These are phyloP conservation scores for Rhinoptilus africanus DNA, from an alignment of 2,113 vertebrate species.

Conservation along the genomic window DNA sequence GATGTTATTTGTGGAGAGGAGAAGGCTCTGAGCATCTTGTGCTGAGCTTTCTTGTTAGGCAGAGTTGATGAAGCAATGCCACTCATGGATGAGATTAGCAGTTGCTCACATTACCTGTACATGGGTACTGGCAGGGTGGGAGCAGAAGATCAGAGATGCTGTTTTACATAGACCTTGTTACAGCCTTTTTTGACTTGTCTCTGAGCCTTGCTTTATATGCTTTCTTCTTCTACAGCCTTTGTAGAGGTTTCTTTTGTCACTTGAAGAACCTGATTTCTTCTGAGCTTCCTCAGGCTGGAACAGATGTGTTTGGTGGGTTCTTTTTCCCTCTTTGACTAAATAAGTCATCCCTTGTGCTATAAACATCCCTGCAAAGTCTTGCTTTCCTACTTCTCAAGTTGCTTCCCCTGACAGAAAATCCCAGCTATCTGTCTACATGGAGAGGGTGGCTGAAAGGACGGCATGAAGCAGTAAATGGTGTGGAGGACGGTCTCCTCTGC, in stretches of 20 bases:
- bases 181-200: not conserved
- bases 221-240: not conserved
- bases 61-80: not conserved
- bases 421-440: accelerated
- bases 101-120: not conserved
- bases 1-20: not conserved
- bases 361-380: not conserved
- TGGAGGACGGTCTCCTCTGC: not conserved
- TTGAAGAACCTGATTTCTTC: not conserved
- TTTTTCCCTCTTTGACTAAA: not conserved
- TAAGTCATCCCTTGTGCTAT: not conserved
- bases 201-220: not conserved
- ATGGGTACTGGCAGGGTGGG: not conserved
- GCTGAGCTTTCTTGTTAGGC: not conserved
- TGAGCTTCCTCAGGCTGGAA: not conserved
- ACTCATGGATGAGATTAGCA: not conserved
- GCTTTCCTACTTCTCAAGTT: not conserved
- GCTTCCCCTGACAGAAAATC: not conserved
- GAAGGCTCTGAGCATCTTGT: not conserved
- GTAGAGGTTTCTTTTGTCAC: not conserved
- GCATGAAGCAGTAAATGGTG: not conserved
- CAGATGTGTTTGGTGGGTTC: not conserved
- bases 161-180: not conserved
- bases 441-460: not conserved
- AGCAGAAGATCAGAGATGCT: not conserved